Conservation (phyloP, 2,888 invertebrate species). For the Tetheella fluctuosa region DNA sequence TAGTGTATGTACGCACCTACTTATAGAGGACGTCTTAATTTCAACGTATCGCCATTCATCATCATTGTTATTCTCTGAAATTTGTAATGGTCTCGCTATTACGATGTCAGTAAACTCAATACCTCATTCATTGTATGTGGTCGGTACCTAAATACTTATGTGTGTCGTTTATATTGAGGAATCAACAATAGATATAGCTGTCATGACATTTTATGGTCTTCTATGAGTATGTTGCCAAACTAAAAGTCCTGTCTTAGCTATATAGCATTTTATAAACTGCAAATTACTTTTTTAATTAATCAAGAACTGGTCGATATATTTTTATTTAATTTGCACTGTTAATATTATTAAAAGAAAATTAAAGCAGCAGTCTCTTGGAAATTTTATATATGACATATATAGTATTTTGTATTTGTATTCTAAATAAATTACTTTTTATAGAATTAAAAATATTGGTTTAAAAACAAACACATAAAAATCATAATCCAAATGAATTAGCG, state of each 20-base stretch:
- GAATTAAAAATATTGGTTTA: too few relatives aligned
- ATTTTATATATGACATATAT: too few relatives aligned
- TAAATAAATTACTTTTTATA: too few relatives aligned
- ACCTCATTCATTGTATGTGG: constrained; percentile 24
- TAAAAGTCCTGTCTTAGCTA: too few relatives aligned
- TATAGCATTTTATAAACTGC: too few relatives aligned
- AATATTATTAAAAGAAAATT: too few relatives aligned
- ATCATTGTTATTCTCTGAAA: constrained; percentile 68
- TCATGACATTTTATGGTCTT: not conserved
- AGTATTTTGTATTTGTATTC: too few relatives aligned
- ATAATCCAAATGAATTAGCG: not conserved
- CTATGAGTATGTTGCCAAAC: not conserved
- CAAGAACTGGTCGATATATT: too few relatives aligned
- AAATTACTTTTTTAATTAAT: too few relatives aligned
- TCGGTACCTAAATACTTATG: not conserved
- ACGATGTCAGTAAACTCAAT: constrained; percentile 44
- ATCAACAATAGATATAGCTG: not conserved
- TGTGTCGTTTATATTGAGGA: not conserved
- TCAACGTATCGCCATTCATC: constrained; percentile 64
- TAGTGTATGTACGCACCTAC: constrained; percentile 32
- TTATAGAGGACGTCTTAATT: constrained; percentile 64
- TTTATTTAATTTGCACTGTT: too few relatives aligned
- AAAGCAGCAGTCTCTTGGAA: too few relatives aligned
- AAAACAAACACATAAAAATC: not conserved
- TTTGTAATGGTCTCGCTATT: constrained; percentile 55